Base-by-base conservation (phyloP, 1,140 invertebrate genomes). In the Drosophila azteca region DNA sequence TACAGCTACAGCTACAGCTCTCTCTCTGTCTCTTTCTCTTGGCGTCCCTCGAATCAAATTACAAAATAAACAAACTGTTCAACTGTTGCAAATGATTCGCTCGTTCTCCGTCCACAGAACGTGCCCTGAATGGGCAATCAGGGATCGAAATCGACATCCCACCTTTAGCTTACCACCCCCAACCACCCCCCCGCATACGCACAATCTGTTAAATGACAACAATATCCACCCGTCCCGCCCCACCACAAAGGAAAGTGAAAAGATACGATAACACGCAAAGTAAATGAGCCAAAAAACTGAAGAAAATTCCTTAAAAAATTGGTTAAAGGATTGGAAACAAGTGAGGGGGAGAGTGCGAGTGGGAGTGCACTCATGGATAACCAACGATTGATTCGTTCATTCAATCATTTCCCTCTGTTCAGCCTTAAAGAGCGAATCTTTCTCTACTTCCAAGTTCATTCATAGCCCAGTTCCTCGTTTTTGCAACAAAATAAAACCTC, bases 61-160 rank as follows among this genome's bases (percentile, higher is more conserved):
- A 79, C 61, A 69, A 46, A 22, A 52, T 63, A 82, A 79, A 72
- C 64, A 61, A 79, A 70, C 51, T 68, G 74, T 64, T 81, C 68
- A 77, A 71, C 66, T 78, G 77, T 82, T 78, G 66, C 69, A 77
- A 84, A 76, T 67, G 61, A 59, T 44, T 62, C n/a, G 9, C 4
- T 57, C 35, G 31, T 29, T 49, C 43, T 26, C 46, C 24, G 15
- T 31, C 11, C 9, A 9, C 45, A 43, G 22, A 44, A 29, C 76
- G 35, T 53, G 59, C 9, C 11, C 49, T 2, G 61, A 55, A 74
- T 65, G 15, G 45, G 54, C 49, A 59, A 58, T 44, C 54, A 67
- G 39, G 35, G 44, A 60, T 35, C 9, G 8, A 9, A 2, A 11
- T 31, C 29, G 31, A 9, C 50, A 60, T 35, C 17, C 17, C 17